Percentiles rank a stretch among this genome's conserved stretches.
These are phyloP conservation scores for Mystacornis crossleyi DNA, from an alignment of 2,113 vertebrate genomes.

Conservation along the genomic window DNA sequence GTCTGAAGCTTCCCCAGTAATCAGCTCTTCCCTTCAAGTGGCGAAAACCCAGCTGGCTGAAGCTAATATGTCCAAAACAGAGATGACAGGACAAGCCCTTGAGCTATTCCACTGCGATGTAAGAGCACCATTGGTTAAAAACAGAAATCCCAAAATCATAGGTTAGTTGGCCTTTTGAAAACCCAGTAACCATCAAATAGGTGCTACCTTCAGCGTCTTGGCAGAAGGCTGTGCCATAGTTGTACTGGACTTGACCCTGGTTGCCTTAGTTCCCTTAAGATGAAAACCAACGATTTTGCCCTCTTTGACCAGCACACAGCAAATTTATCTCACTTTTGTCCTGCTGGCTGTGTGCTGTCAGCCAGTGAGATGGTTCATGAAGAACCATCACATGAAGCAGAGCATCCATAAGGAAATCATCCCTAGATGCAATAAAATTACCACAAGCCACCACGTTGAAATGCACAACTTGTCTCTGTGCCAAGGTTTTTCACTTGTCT, in stretches of 20 bases:
- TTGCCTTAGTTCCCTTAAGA: not conserved
- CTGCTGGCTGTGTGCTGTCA: not conserved
- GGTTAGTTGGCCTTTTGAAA: not conserved
- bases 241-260: not conserved
- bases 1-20: not conserved
- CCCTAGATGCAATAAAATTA: not conserved
- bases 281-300: not conserved
- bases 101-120: not conserved
- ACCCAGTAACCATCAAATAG: not conserved
- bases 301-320: not conserved
- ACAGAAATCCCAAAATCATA: not conserved
- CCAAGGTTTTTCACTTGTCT: not conserved
- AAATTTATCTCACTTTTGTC: not conserved
- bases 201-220: not conserved
- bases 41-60: not conserved
- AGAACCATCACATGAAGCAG: not conserved
- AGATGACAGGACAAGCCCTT: not conserved
- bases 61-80: not conserved
- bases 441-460: not conserved
- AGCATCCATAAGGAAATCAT: not conserved
- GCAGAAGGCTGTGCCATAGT: not conserved
- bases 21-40: not conserved
- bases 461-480: not conserved
- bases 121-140: not conserved
- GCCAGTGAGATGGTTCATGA: not conserved